Conservation (phyloP, 2,797 vertebrate genomes). For the Enoplosus armatus region DNA sequence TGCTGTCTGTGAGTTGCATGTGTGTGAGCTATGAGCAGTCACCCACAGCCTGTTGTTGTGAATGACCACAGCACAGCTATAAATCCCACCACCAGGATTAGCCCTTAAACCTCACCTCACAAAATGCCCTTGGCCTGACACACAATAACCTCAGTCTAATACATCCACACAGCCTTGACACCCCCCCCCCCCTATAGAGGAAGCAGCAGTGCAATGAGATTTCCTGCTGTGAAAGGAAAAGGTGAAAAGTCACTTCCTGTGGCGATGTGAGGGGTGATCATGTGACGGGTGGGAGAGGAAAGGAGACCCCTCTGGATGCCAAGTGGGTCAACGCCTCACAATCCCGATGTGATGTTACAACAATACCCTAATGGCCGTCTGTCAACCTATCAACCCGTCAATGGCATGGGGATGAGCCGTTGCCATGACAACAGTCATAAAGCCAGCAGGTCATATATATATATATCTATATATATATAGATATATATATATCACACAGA, state of each 20-base stretch:
- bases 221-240: conserved; percentile 37
- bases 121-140: conserved; percentile 67
- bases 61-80: conserved; percentile 37
- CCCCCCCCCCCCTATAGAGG: conserved; percentile 1
- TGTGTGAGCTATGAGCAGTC: conserved; percentile 41
- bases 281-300: conserved; percentile 28
- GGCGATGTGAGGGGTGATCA: conserved; percentile 19
- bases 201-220: conserved; percentile 27
- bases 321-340: conserved; percentile 73
- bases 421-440: conserved; percentile 61
- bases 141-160: conserved; percentile 49
- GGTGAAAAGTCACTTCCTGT: conserved; percentile 64
- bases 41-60: conserved; percentile 40
- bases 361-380: conserved; percentile 78
- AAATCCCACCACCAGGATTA: conserved; percentile 70
- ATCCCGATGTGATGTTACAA: conserved; percentile 65
- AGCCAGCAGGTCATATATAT: conserved; percentile 33
- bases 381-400: conserved; percentile 63
- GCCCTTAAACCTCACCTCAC: conserved; percentile 60
- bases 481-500: conserved; percentile 33
- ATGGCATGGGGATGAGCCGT: conserved; percentile 52
- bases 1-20: conserved; percentile 26
- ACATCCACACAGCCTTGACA: conserved; percentile 34
- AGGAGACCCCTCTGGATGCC: conserved; percentile 38
- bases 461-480: not conserved